These are phyloP conservation scores for Telmatherina bonti DNA, from an alignment of 2,797 vertebrate species.

Conservation along the genomic window DNA sequence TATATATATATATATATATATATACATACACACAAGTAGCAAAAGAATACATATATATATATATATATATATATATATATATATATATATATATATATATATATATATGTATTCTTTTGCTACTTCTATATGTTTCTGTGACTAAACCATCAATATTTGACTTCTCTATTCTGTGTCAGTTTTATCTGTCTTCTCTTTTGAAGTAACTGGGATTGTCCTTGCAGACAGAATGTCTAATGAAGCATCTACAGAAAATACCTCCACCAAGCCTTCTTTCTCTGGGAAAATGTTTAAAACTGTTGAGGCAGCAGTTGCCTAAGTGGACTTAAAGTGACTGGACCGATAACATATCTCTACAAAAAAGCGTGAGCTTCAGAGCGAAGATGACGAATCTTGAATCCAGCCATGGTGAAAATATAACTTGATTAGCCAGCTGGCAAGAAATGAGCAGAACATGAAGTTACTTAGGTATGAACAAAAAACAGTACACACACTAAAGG, in stretches of 20 bases:
- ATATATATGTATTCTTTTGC: too few species aligned
- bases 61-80: too few species aligned
- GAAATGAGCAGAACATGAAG: neutral
- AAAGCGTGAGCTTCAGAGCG: neutral
- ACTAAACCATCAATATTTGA: neutral
- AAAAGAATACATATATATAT: too few species aligned
- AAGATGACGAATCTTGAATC: neutral
- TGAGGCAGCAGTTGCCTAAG: neutral
- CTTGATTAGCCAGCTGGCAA: neutral
- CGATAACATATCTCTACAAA: fast-evolving
- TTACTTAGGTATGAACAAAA: neutral
- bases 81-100: too few species aligned
- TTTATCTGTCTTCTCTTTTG: neutral
- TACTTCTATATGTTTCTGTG: neutral
- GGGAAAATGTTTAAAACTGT: neutral
- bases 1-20: too few species aligned
- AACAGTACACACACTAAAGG: neutral
- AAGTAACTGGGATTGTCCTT: slow-evolving; percentile 6
- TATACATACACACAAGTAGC: too few species aligned
- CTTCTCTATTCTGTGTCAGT: neutral
- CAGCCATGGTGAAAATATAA: neutral
- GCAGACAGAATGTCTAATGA: slow-evolving; percentile 41
- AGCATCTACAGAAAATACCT: neutral
- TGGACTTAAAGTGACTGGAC: neutral
- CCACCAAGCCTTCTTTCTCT: fast-evolving